Percentiles rank a stretch among this genome's conserved stretches.
phyloP scores from a whole-genome alignment of 2,113 vertebrate genomes.

The Apodemus speciosus region DNA sequence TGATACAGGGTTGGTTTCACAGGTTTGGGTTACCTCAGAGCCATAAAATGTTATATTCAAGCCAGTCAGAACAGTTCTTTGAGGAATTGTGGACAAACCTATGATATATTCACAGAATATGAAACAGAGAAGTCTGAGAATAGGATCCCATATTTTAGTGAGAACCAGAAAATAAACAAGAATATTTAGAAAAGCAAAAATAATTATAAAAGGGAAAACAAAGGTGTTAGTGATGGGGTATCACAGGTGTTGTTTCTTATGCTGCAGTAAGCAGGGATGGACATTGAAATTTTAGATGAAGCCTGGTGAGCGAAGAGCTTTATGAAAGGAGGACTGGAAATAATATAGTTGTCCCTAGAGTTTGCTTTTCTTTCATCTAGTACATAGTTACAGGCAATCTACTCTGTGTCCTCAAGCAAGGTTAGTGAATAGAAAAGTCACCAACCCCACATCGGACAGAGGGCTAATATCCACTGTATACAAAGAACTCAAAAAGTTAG shows the following conservation, averaged over 20 bases:
- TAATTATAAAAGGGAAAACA: neutral
- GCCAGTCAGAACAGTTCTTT: neutral
- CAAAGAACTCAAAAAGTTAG: no score
- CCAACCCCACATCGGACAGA: no score
- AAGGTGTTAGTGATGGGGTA: accelerated
- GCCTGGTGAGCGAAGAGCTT: neutral
- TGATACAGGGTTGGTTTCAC: neutral
- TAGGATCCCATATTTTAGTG: neutral
- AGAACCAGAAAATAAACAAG: neutral
- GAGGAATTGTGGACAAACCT: neutral
- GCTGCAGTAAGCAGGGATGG: accelerated
- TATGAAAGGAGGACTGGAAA: neutral
- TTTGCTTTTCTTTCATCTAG: neutral
- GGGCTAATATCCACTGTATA: no score
- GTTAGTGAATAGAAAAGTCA: neutral
- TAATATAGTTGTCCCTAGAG: neutral
- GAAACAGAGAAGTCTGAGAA: neutral
- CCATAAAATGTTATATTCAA: neutral
- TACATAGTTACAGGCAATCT: neutral
- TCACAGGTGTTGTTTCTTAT: neutral
- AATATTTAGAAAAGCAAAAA: neutral
- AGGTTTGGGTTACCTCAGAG: neutral
- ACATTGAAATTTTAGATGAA: neutral
- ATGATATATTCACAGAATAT: neutral
- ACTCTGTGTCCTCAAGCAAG: neutral